Evolutionary conservation across 2,888 invertebrate species (phyloP), one percentile per base, ranked within the genome.

Genomic region (Ophioninae sp.): DNA sequence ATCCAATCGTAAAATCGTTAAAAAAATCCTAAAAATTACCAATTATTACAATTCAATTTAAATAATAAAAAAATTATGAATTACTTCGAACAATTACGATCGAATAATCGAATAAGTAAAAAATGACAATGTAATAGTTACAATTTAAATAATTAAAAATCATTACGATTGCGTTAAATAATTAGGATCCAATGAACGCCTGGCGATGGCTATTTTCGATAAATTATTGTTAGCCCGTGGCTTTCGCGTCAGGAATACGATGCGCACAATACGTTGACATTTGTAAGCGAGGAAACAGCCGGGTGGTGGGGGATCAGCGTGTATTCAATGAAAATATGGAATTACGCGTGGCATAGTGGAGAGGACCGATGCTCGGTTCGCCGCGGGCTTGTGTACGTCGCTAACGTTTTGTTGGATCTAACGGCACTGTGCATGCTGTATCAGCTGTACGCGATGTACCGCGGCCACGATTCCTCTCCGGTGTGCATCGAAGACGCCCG

Each of bases 381-480:
- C 7, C 44, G 6, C 41, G 61, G 17, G 72, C 37, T 64, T 37
- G 64, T 37, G n/a, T 64, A 17, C 64, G 64, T n/a, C 6, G 72
- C 41, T 23, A 61, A 62, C n/a, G 72, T 21, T 50, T 61, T n/a
- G 73, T 44, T 62, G 61, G 61, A 73, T 62, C 73, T 61, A 72
- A 72, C 72, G 72, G 72, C 41, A 72, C 59, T 41, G 41, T n/a
- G 39, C 61, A 57, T 72, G 59, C 61, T 72, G 72, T 41, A 72
- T 61, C 39, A 41, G 20, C 21, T 21, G 72, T 61, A 23, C 73
- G 41, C 73, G 41, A 57, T 73, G 17, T 39, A 64, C 37, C 39
- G 21, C 62, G 10, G 50, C 0, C 17, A 50, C 50, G 50, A 50
- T 50, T 17, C 50, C 50, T 13, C 59, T 21, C 59, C 0, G 20